These are phyloP conservation scores for Diaphora mendica DNA, from an alignment of 2,888 invertebrate species.

Conservation along the genomic window DNA sequence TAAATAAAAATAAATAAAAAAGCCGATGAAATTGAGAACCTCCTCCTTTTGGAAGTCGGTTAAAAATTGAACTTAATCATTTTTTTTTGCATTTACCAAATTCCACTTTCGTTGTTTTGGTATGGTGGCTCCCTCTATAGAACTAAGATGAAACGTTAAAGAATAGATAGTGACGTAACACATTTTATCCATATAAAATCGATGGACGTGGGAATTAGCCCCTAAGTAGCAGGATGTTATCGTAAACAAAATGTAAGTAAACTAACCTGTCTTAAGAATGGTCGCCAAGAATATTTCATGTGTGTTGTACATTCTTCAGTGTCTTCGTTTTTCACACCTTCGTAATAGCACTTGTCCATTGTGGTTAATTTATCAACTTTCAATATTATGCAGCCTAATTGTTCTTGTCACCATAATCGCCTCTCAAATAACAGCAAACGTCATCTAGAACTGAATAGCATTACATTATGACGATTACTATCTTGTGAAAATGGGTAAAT, in stretches of 20 bases:
- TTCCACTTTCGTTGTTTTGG: background rate
- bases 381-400: slow-evolving; percentile 2
- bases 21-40: too few relatives aligned
- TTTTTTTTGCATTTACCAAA: background rate
- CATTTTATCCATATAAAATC: background rate
- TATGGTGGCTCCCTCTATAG: too few relatives aligned
- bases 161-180: background rate
- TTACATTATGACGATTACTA: background rate
- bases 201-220: background rate
- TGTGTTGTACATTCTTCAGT: slow-evolving; percentile 33
- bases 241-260: slow-evolving; percentile 7
- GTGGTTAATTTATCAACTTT: slow-evolving; percentile 11
- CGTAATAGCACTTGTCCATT: slow-evolving; percentile 33
- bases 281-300: slow-evolving; percentile 30
- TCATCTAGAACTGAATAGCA: slow-evolving; percentile 34
- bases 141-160: too few relatives aligned
- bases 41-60: too few relatives aligned
- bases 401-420: slow-evolving; percentile 17
- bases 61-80: too few relatives aligned
- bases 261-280: slow-evolving; percentile 49
- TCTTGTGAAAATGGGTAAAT: slow-evolving; percentile 1
- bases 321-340: slow-evolving; percentile 29
- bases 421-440: slow-evolving; percentile 19
- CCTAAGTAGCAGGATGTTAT: slow-evolving; percentile 8
- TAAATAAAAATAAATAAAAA: too few relatives aligned